Evolutionary conservation across 2,797 vertebrate species (phyloP).

Genomic region (Mormyrops attenuatus): DNA sequence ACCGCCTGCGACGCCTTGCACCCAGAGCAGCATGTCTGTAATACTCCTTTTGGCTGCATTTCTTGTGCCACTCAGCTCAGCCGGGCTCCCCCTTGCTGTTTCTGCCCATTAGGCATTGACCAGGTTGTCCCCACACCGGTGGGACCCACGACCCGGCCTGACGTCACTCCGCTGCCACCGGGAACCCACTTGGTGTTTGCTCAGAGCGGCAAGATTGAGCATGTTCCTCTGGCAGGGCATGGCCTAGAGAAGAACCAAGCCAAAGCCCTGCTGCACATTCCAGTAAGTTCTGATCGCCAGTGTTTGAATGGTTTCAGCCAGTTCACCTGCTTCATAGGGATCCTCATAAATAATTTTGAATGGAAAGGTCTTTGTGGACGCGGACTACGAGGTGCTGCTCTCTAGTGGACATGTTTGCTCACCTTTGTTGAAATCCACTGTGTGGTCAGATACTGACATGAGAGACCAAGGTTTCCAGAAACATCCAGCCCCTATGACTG

Average conservation of each 20-base stretch:
- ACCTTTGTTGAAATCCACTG: neutral
- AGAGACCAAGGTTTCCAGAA: neutral
- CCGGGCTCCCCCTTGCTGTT: neutral
- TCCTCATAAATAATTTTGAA: neutral
- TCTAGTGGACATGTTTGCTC: neutral
- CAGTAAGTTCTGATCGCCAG: slow-evolving; percentile 61
- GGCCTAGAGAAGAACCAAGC: slow-evolving; percentile 68
- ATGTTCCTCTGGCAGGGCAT: slow-evolving; percentile 70
- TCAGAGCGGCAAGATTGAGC: slow-evolving; percentile 84
- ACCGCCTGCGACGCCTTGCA: neutral
- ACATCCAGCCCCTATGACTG: neutral
- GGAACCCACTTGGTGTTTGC: slow-evolving; percentile 82
- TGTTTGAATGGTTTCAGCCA: neutral
- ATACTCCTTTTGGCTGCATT: neutral
- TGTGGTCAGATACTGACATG: neutral
- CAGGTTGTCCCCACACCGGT: slow-evolving; percentile 56
- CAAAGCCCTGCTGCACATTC: slow-evolving; percentile 74
- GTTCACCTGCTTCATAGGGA: neutral
- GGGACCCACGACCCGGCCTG: slow-evolving; percentile 71
- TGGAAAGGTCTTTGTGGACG: neutral
- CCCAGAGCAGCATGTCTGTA: neutral
- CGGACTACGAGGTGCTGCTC: neutral
- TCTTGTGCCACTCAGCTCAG: neutral
- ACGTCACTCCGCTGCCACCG: slow-evolving; percentile 64
- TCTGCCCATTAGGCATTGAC: slow-evolving; percentile 59